A percentile compares a stretch with the other conserved stretches of the same genome.
These are phyloP conservation scores for Sturnus vulgaris DNA, from an alignment of 2,113 vertebrate genomes.

Conservation along the genomic window DNA sequence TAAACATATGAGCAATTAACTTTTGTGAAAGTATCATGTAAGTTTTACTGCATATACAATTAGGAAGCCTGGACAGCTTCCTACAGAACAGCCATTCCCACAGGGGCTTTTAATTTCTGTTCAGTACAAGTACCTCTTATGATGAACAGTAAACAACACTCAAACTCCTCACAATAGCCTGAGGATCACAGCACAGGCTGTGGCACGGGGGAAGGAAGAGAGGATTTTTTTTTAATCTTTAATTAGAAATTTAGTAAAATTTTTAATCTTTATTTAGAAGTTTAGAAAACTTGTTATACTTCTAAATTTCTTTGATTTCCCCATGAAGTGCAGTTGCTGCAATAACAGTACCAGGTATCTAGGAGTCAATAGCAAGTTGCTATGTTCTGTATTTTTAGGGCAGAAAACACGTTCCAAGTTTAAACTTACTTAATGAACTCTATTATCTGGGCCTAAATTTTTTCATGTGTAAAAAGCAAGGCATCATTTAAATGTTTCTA, in stretches of 20 bases:
- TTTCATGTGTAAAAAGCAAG: background rate
- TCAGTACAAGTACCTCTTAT: background rate
- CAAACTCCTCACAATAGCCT: background rate
- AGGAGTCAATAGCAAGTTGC: background rate
- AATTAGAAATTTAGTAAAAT: background rate
- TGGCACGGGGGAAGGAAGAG: background rate
- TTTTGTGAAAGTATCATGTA: background rate
- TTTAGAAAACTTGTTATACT: background rate
- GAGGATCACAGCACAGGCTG: background rate
- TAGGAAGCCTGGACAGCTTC: constrained; percentile 20
- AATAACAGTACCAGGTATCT: background rate
- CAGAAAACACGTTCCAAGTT: background rate
- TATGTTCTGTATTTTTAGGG: background rate
- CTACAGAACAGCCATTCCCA: background rate
- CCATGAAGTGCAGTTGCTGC: background rate
- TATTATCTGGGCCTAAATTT: background rate
- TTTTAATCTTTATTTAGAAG: background rate
- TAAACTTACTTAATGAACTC: background rate
- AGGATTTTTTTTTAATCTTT: background rate
- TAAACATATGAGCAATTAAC: background rate
- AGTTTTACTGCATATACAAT: background rate
- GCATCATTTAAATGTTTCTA: background rate
- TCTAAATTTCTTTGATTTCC: background rate
- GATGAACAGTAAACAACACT: background rate
- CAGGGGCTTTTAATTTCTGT: background rate